A percentile compares a stretch with the other conserved stretches of the same genome.
phyloP scores from a whole-genome alignment of 35 echinoderm and acorn worm genomes.

The Amphiura filiformis region DNA sequence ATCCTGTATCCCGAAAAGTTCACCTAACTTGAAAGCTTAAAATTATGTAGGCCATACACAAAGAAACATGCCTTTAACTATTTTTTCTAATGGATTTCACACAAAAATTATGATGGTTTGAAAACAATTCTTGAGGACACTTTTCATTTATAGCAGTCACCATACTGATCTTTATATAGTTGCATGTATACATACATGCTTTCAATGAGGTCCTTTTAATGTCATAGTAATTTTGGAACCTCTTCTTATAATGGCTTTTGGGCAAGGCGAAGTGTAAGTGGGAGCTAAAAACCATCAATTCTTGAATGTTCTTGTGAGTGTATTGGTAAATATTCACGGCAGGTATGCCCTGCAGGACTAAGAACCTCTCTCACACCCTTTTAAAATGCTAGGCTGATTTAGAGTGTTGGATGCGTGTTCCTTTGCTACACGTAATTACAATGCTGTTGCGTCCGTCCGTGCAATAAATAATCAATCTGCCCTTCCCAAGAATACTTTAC shows the following conservation, averaged over 20 bases:
- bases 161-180: too few species aligned
- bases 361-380: background rate
- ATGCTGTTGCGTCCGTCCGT: background rate
- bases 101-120: too few species aligned
- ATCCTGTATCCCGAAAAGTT: too few species aligned
- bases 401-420: background rate
- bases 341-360: slow-evolving; percentile 5
- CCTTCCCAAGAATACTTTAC: background rate
- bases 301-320: background rate
- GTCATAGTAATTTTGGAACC: background rate
- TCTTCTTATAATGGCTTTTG: background rate
- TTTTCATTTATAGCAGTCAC: too few species aligned
- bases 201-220: background rate
- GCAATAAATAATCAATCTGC: slow-evolving; percentile 2
- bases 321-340: slow-evolving; percentile 12
- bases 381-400: slow-evolving; percentile 13
- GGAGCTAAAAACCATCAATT: slow-evolving; percentile 5
- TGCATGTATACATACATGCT: too few species aligned
- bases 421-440: background rate
- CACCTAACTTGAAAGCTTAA: too few species aligned
- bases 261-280: background rate
- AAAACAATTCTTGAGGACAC: too few species aligned
- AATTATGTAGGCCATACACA: too few species aligned
- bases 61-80: too few species aligned
- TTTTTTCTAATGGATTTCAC: too few species aligned